These are phyloP conservation scores for Ctenoplectra terminalis DNA, from an alignment of 1,140 invertebrate genomes.

Conservation along the genomic window DNA sequence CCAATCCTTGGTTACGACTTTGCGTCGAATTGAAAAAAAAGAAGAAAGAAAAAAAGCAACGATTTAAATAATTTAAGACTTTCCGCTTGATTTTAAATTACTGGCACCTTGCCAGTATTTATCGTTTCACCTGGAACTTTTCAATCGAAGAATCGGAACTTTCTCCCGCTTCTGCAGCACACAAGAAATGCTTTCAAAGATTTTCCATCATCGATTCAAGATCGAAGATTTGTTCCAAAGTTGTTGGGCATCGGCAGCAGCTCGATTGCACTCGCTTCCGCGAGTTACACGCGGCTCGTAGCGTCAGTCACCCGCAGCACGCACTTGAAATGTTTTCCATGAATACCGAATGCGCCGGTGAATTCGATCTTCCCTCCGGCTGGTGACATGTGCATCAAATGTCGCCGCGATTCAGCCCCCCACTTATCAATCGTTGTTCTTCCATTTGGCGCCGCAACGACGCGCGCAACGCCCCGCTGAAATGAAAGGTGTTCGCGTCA, in stretches of 20 bases:
- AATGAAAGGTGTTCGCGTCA: conserved; percentile 35
- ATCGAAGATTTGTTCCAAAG: conserved; percentile 58
- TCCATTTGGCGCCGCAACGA: conserved; percentile 19
- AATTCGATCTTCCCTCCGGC: conserved; percentile 34
- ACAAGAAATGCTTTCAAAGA: background rate
- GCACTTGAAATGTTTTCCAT: conserved; percentile 64
- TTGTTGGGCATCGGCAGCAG: conserved; percentile 46
- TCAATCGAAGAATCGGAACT: background rate
- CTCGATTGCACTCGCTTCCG: conserved; percentile 58
- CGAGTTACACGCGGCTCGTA: conserved; percentile 41
- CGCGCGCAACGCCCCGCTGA: background rate
- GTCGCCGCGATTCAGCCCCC: conserved; percentile 45
- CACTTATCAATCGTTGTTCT: conserved; percentile 52
- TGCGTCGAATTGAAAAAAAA: no score
- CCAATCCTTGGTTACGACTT: no score
- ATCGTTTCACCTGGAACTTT: no score
- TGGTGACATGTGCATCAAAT: conserved; percentile 51
- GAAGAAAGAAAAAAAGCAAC: no score
- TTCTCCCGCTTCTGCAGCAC: background rate
- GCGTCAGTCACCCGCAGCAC: conserved; percentile 9
- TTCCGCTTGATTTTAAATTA: no score
- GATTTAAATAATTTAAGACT: no score
- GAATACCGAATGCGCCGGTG: conserved; percentile 63
- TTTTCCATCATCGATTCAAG: background rate
- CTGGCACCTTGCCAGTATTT: no score